phyloP scores from a whole-genome alignment of 1,140 invertebrate genomes.

The Mizuhopecten yessoensis region DNA sequence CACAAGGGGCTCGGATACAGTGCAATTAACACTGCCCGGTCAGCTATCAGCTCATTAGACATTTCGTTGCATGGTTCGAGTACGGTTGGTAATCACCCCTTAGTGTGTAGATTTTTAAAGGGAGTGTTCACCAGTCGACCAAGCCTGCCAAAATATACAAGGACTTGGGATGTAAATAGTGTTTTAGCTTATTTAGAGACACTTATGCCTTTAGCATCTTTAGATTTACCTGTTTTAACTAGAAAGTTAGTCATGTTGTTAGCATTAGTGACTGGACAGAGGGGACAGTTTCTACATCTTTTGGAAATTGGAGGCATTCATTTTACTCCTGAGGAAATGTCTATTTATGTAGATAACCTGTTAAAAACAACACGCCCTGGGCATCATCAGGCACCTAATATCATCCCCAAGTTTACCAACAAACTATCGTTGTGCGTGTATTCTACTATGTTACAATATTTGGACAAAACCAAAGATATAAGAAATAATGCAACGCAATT shows the following conservation, averaged over 20 bases:
- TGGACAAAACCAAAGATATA: no score
- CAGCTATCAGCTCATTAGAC: conserved; percentile 55
- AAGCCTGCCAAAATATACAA: conserved; percentile 47
- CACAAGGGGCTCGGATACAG: conserved; percentile 52
- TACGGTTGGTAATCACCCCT: conserved; percentile 50
- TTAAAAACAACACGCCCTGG: no score
- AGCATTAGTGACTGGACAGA: no score
- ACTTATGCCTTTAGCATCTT: not conserved
- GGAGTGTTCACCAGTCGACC: conserved; percentile 61
- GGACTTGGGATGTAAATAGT: conserved; percentile 59
- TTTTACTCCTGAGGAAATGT: not conserved
- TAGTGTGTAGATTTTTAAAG: conserved; percentile 59
- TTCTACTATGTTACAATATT: no score
- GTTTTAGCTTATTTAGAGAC: conserved; percentile 54
- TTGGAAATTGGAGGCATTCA: conserved; percentile 23
- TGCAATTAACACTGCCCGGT: conserved; percentile 58
- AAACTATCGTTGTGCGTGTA: no score
- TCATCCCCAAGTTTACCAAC: no score
- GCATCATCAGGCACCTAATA: no score
- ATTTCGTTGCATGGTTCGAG: conserved; percentile 31
- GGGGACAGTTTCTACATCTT: no score
- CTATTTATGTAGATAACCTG: conserved; percentile 41
- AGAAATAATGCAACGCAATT: no score
- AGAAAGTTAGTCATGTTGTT: conserved; percentile 47
- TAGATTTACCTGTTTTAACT: conserved; percentile 46